phyloP scores from a whole-genome alignment of 1,140 invertebrate genomes.

The Episyrphus balteatus region DNA sequence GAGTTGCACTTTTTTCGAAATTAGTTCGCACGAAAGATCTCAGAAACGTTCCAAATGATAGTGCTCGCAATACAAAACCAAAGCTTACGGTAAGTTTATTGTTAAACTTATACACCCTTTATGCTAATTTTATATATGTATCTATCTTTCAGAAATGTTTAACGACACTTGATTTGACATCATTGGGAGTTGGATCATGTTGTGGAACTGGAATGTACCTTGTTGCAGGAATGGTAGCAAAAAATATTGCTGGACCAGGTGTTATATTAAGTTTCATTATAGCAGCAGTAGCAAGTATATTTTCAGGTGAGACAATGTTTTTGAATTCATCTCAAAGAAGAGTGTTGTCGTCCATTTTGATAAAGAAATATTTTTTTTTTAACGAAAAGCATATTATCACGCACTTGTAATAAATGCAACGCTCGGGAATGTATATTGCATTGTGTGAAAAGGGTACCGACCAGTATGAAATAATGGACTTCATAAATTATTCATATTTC shows the following conservation, averaged over 20 bases:
- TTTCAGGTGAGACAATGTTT: slow-evolving; percentile 57
- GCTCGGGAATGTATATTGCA: too few relatives aligned
- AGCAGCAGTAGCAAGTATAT: slow-evolving; percentile 79
- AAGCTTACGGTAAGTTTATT: slow-evolving; percentile 52
- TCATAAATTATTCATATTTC: too few relatives aligned
- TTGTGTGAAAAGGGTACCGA: too few relatives aligned
- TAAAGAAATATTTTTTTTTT: too few relatives aligned
- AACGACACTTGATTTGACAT: slow-evolving; percentile 78
- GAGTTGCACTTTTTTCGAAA: slow-evolving; percentile 59
- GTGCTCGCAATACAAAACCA: slow-evolving; percentile 47
- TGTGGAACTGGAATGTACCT: slow-evolving; percentile 90
- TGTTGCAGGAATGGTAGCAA: slow-evolving; percentile 81
- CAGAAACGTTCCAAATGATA: slow-evolving; percentile 43
- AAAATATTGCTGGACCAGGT: slow-evolving; percentile 74
- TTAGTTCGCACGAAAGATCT: slow-evolving; percentile 70
- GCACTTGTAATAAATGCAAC: too few relatives aligned
- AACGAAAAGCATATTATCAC: too few relatives aligned
- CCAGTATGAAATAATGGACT: too few relatives aligned
- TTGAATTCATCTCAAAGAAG: too few relatives aligned
- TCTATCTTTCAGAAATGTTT: slow-evolving; percentile 65
- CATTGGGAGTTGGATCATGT: slow-evolving; percentile 84
- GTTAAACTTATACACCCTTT: neutral
- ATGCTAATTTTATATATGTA: neutral
- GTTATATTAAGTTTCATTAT: slow-evolving; percentile 83
- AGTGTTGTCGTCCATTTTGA: too few relatives aligned